Conservation (phyloP, 2,797 vertebrate species). For the Cheirogaleus major region DNA sequence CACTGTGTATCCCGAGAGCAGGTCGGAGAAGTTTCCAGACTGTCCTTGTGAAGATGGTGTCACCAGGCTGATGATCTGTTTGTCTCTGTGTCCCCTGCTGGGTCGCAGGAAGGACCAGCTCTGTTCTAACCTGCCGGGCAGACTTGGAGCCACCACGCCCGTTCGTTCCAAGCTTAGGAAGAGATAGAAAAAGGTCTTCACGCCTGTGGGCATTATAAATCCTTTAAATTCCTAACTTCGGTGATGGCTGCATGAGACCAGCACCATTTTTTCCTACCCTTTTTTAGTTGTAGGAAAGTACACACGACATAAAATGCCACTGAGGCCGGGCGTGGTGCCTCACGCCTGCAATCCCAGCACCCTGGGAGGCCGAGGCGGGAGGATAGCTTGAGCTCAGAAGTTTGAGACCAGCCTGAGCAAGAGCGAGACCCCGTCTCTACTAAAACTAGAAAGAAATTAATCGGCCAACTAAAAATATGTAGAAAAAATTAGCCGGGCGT, state of each 20-base stretch:
- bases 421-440: too few species aligned
- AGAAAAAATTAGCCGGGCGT: too few species aligned
- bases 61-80: neutral
- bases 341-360: too few species aligned
- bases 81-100: neutral
- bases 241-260: too few species aligned
- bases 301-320: too few species aligned
- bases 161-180: neutral
- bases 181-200: neutral
- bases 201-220: accelerated
- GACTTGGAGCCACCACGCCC: accelerated
- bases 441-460: too few species aligned
- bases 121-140: neutral
- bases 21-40: neutral
- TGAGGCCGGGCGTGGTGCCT: too few species aligned
- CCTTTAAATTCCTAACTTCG: neutral
- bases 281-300: neutral
- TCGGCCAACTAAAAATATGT: too few species aligned
- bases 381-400: too few species aligned
- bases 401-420: too few species aligned
- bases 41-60: neutral
- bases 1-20: neutral
- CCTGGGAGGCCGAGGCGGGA: too few species aligned
- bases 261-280: neutral
- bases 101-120: too few species aligned